These are phyloP conservation scores for Eublepharis macularius DNA, from an alignment of 2,113 vertebrate genomes.

Conservation along the genomic window DNA sequence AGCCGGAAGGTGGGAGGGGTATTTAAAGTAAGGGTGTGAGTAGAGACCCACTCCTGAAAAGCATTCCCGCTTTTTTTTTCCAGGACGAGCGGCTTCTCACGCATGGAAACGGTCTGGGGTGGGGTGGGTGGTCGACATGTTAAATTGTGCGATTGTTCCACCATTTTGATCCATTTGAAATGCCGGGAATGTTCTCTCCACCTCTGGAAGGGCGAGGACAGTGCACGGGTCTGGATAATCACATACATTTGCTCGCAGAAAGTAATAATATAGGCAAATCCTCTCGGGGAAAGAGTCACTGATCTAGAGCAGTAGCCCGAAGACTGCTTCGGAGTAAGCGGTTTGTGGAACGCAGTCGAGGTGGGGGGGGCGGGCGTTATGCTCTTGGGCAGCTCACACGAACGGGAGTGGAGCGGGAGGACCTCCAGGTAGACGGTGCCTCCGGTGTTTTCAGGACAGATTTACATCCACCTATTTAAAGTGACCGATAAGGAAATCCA, in stretches of 20 bases:
- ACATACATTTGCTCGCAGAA: too few relatives aligned
- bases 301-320: neutral
- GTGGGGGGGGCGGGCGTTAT: too few relatives aligned
- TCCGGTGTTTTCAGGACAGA: neutral
- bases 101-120: too few relatives aligned
- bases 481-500: neutral
- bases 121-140: too few relatives aligned
- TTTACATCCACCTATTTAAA: neutral
- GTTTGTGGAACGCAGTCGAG: neutral
- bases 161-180: too few relatives aligned
- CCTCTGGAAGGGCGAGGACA: too few relatives aligned
- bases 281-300: neutral
- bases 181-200: neutral
- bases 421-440: neutral
- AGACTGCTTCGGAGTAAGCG: neutral
- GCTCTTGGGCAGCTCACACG: neutral
- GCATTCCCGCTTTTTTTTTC: neutral
- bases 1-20: too few relatives aligned
- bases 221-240: too few relatives aligned
- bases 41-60: too few relatives aligned
- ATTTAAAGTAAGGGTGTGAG: too few relatives aligned
- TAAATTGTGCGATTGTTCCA: neutral
- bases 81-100: neutral
- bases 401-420: neutral
- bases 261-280: too few relatives aligned